Conservation (phyloP, 2,888 invertebrate genomes). For the Pristionchus arcanus region DNA sequence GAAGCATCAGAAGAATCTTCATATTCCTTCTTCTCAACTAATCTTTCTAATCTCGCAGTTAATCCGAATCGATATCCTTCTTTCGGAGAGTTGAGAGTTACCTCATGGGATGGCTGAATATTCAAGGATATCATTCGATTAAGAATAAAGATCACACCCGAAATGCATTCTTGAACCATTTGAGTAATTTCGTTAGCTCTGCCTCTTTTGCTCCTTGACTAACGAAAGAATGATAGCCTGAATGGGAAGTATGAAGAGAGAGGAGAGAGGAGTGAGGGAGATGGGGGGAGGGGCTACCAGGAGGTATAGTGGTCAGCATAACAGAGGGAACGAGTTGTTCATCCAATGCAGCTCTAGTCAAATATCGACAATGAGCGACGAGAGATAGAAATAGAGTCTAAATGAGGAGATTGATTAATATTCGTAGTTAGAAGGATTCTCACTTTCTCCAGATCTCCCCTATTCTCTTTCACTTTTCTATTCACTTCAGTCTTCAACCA, state of each 20-base stretch:
- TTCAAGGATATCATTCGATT: neutral
- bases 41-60: conserved; percentile 42
- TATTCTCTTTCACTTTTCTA: conserved; percentile 51
- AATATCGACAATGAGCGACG: conserved; percentile 35
- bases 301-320: conserved; percentile 59
- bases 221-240: conserved; percentile 56
- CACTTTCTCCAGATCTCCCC: conserved; percentile 40
- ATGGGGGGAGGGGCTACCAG: neutral
- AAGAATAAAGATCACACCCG: conserved; percentile 35
- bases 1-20: conserved; percentile 66
- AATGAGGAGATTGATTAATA: neutral
- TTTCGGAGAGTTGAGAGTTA: neutral
- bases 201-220: conserved; percentile 58
- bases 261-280: neutral
- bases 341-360: conserved; percentile 54
- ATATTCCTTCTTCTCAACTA: conserved; percentile 59
- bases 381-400: conserved; percentile 33
- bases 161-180: conserved; percentile 64
- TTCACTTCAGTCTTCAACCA: conserved; percentile 55
- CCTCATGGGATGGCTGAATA: conserved; percentile 49
- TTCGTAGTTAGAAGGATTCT: neutral
- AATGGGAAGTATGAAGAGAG: neutral
- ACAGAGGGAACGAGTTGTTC: conserved; percentile 65
- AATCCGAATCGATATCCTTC: conserved; percentile 47
- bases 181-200: conserved; percentile 59